These are phyloP conservation scores for Mionectes macconnelli DNA, from an alignment of 2,113 vertebrate species.

Conservation along the genomic window DNA sequence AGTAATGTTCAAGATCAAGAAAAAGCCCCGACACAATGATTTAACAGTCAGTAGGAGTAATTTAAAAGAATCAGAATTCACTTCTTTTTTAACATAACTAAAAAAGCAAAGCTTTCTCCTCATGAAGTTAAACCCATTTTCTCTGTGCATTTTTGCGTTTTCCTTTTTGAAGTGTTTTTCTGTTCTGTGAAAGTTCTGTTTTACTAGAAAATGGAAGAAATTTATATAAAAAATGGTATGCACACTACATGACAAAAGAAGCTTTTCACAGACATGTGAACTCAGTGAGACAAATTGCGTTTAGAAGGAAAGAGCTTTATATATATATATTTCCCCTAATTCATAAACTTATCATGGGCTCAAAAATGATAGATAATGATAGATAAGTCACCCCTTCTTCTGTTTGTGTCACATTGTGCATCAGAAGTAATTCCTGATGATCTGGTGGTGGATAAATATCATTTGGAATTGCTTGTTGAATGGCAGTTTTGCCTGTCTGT, in stretches of 20 bases:
- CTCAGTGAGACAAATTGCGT: not conserved
- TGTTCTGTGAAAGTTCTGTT: not conserved
- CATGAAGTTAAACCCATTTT: not conserved
- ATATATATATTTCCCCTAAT: not conserved
- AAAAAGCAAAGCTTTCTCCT: not conserved
- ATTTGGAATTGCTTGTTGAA: not conserved
- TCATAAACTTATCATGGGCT: not conserved
- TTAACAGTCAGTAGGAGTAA: not conserved
- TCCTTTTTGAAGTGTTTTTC: not conserved
- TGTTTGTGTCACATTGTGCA: not conserved
- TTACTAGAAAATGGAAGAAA: not conserved
- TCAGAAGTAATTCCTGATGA: not conserved
- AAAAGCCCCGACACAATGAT: not conserved
- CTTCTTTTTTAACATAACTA: not conserved
- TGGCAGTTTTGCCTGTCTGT: not conserved
- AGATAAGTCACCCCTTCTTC: not conserved
- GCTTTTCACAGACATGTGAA: not conserved
- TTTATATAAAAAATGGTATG: not conserved
- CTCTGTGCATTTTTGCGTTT: not conserved
- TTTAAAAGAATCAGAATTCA: not conserved
- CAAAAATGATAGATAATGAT: not conserved
- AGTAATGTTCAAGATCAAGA: not conserved
- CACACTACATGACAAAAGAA: not conserved
- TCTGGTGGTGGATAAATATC: not conserved
- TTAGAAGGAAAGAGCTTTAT: not conserved